Percentiles rank a stretch among this genome's conserved stretches.
Evolutionary conservation across 2,797 vertebrate genomes (phyloP).

Genomic region (Epinephelus coioides): DNA sequence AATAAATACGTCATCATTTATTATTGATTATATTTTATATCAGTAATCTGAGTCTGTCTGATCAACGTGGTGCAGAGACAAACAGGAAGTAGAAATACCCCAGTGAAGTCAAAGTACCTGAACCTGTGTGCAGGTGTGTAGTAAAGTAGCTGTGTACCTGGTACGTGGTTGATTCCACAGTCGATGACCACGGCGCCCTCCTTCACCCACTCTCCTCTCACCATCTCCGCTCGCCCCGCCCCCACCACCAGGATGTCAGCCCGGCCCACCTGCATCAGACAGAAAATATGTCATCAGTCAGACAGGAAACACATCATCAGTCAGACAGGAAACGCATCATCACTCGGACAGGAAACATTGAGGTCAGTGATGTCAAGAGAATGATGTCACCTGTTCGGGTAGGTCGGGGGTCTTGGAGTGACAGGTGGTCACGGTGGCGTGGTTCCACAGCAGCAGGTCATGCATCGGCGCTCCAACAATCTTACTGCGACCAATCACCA

Average conservation of each 20-base stretch:
- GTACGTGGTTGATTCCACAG: conserved; percentile 95
- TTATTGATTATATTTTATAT: too few relatives aligned
- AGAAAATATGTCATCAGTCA: background rate
- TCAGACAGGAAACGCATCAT: background rate
- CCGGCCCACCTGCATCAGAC: conserved; percentile 86
- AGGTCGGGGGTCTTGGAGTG: conserved; percentile 93
- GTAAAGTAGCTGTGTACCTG: conserved; percentile 80
- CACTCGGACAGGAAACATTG: background rate
- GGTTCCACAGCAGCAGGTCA: conserved; percentile 94
- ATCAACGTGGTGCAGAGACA: too few relatives aligned
- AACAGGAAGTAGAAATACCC: too few relatives aligned
- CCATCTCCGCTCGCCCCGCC: conserved; percentile 92
- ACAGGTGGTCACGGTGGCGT: conserved; percentile 95
- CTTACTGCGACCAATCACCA: conserved; percentile 96
- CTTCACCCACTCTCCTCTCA: conserved; percentile 96
- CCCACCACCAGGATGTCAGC: conserved; percentile 97
- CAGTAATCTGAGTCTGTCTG: too few relatives aligned
- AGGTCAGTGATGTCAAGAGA: background rate
- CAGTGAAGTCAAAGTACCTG: too few relatives aligned
- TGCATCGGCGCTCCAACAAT: conserved; percentile 97
- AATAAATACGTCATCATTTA: too few relatives aligned
- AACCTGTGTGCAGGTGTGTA: too few relatives aligned
- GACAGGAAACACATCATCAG: background rate
- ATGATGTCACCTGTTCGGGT: conserved; percentile 86
- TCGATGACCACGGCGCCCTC: conserved; percentile 94